Percentiles rank a stretch among this genome's conserved stretches.
phyloP scores from a whole-genome alignment of 2,888 invertebrate genomes.

The Geophilus truncorum region DNA sequence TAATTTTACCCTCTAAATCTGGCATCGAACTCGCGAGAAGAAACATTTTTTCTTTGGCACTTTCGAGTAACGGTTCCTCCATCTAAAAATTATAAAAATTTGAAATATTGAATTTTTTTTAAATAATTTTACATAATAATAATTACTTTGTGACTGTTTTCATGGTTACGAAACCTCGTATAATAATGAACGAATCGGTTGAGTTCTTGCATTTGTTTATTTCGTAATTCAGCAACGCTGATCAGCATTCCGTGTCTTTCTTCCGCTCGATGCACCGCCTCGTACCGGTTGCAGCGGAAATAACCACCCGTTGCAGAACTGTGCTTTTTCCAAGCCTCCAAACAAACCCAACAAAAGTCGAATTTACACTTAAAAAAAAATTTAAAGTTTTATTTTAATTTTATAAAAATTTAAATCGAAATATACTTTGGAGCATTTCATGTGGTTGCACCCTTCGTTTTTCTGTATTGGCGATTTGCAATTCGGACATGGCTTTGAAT shows the following conservation, averaged over 20 bases:
- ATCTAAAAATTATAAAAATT: constrained; percentile 47
- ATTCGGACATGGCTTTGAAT: constrained; percentile 65
- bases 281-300: constrained; percentile 61
- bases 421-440: constrained; percentile 64
- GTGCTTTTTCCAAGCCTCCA: constrained; percentile 66
- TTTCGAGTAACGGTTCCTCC: constrained; percentile 58
- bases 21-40: constrained; percentile 55
- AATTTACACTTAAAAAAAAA: constrained; percentile 58
- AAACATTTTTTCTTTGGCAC: constrained; percentile 60
- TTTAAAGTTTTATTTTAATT: not conserved
- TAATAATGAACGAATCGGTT: constrained; percentile 63
- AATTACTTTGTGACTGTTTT: constrained; percentile 56
- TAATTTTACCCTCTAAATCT: constrained; percentile 33
- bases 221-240: constrained; percentile 57
- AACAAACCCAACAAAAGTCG: constrained; percentile 68
- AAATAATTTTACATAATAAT: not conserved
- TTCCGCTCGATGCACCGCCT: constrained; percentile 60
- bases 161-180: constrained; percentile 61
- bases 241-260: constrained; percentile 57
- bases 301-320: constrained; percentile 65
- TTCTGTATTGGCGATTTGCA: constrained; percentile 67
- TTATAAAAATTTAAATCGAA: not conserved
- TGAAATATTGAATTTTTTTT: not conserved
- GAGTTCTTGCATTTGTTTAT: constrained; percentile 58
- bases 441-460: constrained; percentile 67